These are phyloP conservation scores for Macropis europaea DNA, from an alignment of 2,888 invertebrate species.

Conservation along the genomic window DNA sequence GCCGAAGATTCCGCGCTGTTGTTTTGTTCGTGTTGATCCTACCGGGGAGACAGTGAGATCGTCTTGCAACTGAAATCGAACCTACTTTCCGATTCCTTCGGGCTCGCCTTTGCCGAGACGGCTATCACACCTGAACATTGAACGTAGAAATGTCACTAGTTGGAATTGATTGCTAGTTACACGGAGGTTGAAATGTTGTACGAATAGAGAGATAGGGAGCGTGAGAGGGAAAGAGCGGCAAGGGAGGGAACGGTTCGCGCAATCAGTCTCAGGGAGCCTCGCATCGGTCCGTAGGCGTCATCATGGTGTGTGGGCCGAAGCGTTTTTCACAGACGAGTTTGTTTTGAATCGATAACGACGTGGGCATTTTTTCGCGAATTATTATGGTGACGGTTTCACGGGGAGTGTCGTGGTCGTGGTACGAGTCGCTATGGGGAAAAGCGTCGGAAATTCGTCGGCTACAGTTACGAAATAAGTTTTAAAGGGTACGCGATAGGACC, in stretches of 20 bases:
- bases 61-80: no score
- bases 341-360: slow-evolving; percentile 70
- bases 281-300: slow-evolving; percentile 64
- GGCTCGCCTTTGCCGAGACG: no score
- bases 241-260: no score
- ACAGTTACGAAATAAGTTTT: slow-evolving; percentile 37
- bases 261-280: slow-evolving; percentile 35
- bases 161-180: slow-evolving; percentile 1
- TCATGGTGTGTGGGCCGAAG: slow-evolving; percentile 63
- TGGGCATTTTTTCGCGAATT: slow-evolving; percentile 53
- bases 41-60: no score
- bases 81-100: no score
- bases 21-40: no score
- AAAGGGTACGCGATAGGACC: slow-evolving; percentile 17
- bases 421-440: slow-evolving; percentile 48
- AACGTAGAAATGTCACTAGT: slow-evolving; percentile 18
- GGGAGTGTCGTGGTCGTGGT: slow-evolving; percentile 38
- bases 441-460: not conserved
- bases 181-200: slow-evolving; percentile 7
- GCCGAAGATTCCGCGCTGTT: no score
- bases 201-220: not conserved
- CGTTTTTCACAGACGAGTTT: slow-evolving; percentile 63
- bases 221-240: slow-evolving; percentile 18
- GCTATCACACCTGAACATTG: no score
- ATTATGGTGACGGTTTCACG: slow-evolving; percentile 57